A percentile compares a stretch with the other conserved stretches of the same genome.
These are phyloP conservation scores for Trichogramma evanescens DNA, from an alignment of 2,888 invertebrate species.

Conservation along the genomic window DNA sequence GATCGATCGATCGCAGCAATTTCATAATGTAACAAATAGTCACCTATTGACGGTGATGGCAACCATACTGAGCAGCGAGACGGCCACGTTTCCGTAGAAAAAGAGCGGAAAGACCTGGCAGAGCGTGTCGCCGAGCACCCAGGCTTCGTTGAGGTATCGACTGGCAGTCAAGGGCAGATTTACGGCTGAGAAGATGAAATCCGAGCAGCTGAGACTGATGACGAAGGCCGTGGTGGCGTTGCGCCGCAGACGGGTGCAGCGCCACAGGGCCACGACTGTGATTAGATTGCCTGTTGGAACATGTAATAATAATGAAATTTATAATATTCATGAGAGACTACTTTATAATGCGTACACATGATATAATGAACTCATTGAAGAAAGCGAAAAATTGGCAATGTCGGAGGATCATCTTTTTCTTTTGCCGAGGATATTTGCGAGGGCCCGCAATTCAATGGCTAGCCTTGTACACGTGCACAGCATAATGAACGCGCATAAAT, in stretches of 20 bases:
- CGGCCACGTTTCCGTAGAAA: slow-evolving; percentile 85
- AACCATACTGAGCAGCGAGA: slow-evolving; percentile 80
- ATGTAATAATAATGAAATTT: not conserved
- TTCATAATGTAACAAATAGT: slow-evolving; percentile 26
- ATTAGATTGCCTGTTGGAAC: slow-evolving; percentile 67
- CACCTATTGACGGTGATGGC: slow-evolving; percentile 84
- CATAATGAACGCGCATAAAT: no score
- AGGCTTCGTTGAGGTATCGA: slow-evolving; percentile 72
- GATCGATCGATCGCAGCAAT: no score
- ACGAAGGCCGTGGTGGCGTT: slow-evolving; percentile 87
- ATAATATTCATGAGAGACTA: no score
- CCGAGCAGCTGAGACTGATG: slow-evolving; percentile 77
- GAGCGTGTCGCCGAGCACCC: slow-evolving; percentile 70
- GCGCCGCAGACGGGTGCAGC: slow-evolving; percentile 69
- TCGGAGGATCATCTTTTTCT: no score
- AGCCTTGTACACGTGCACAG: no score
- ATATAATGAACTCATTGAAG: no score
- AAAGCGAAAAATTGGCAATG: no score
- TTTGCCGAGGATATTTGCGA: no score
- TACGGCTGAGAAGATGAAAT: slow-evolving; percentile 75
- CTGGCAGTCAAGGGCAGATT: slow-evolving; percentile 79
- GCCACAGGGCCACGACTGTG: slow-evolving; percentile 71
- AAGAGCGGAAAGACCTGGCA: slow-evolving; percentile 82
- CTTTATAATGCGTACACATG: no score
- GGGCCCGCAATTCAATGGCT: no score